Evolutionary conservation across 2,888 invertebrate species (phyloP).

Genomic region (Caenorhabditis afra): DNA sequence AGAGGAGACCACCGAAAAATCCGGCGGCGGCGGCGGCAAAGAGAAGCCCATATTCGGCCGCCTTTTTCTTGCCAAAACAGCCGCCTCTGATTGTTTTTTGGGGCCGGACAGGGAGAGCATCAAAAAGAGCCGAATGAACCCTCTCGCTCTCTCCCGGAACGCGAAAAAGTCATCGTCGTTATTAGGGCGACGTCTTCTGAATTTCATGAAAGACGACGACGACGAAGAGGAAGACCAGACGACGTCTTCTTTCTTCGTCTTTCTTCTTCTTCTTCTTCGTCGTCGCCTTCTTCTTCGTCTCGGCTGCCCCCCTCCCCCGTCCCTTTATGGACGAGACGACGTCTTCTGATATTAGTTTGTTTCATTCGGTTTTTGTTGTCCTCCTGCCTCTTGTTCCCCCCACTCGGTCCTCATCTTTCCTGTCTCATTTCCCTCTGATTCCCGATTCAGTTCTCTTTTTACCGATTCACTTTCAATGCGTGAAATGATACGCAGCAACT

Average conservation of each 20-base stretch:
- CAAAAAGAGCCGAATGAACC: no score
- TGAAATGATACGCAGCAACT: background rate
- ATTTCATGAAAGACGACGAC: no score
- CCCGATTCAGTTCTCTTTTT: constrained; percentile 1
- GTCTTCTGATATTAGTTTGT: constrained; percentile 38
- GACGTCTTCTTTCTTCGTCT: background rate
- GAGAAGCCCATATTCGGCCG: no score
- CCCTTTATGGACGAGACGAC: constrained; percentile 23
- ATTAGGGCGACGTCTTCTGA: no score
- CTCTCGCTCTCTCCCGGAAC: no score
- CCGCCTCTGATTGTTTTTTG: background rate
- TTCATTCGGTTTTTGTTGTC: constrained; percentile 32
- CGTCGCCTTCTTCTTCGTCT: no score
- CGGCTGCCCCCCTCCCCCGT: no score
- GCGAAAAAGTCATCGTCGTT: no score
- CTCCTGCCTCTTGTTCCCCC: background rate
- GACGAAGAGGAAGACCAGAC: no score
- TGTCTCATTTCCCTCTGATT: background rate
- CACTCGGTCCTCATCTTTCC: background rate
- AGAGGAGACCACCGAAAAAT: background rate
- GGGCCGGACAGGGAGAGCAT: no score
- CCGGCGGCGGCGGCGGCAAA: background rate
- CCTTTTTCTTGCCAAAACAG: constrained; percentile 2
- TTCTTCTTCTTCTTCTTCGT: background rate
- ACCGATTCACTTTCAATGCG: background rate